phyloP scores from a whole-genome alignment of 2,113 vertebrate species.

The Microcebus murinus region DNA sequence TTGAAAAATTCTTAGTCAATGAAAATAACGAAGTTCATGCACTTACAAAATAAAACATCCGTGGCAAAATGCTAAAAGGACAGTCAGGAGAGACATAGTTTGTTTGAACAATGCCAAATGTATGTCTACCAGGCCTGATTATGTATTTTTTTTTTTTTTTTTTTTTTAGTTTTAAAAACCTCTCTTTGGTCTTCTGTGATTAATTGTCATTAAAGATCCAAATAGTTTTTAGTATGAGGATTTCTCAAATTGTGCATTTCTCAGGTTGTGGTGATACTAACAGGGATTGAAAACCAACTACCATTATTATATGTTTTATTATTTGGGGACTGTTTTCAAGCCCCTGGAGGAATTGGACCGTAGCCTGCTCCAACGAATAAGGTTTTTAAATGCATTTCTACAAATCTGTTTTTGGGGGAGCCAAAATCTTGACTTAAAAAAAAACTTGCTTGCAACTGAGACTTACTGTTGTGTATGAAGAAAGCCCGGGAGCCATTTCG shows the following conservation, averaged over 20 bases:
- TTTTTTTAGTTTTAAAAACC: neutral
- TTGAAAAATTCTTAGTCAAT: neutral
- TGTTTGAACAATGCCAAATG: slow-evolving; percentile 13
- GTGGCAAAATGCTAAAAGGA: slow-evolving; percentile 15
- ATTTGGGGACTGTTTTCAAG: slow-evolving; percentile 56
- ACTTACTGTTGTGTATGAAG: slow-evolving; percentile 11
- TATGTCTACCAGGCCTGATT: neutral
- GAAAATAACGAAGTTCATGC: neutral
- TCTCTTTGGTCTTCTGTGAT: slow-evolving; percentile 14
- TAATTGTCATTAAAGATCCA: slow-evolving; percentile 36
- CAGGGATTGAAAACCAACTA: neutral
- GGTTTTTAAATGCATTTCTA: slow-evolving; percentile 38
- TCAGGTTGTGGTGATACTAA: neutral
- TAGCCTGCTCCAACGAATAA: slow-evolving; percentile 32
- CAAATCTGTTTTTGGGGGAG: slow-evolving; percentile 49
- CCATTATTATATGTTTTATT: slow-evolving; percentile 28
- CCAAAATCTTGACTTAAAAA: slow-evolving; percentile 50
- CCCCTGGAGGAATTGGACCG: slow-evolving; percentile 15
- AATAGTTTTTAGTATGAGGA: neutral
- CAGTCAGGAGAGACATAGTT: neutral
- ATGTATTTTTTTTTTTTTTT: neutral
- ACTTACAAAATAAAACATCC: slow-evolving; percentile 35
- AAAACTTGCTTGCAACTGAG: slow-evolving; percentile 11
- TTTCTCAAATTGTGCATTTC: neutral
- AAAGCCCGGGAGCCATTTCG: slow-evolving; percentile 42